Evolutionary conservation across 2,888 invertebrate species (phyloP).

Genomic region (Harmothoe impar): DNA sequence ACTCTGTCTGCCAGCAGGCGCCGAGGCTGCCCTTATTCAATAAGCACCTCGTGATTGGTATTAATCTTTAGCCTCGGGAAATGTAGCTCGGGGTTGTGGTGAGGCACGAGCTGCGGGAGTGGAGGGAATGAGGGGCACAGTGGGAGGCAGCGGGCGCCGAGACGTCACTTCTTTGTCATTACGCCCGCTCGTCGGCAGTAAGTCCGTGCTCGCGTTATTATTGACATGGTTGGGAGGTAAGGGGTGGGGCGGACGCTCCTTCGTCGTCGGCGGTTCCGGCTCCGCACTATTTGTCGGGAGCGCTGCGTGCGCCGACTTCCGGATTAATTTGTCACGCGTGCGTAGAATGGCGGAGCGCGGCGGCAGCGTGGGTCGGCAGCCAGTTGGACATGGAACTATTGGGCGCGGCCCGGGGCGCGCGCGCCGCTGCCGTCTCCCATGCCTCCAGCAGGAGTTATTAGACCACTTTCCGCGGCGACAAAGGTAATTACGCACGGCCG

Average conservation of each 20-base stretch:
- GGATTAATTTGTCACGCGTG: slow-evolving; percentile 62
- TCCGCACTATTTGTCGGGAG: slow-evolving; percentile 52
- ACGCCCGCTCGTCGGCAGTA: slow-evolving; percentile 30
- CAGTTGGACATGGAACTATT: slow-evolving; percentile 58
- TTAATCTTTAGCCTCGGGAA: slow-evolving; percentile 60
- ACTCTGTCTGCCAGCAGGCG: background rate
- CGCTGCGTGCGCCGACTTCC: slow-evolving; percentile 51
- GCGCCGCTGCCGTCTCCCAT: background rate
- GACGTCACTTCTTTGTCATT: slow-evolving; percentile 60
- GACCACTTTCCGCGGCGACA: slow-evolving; percentile 57
- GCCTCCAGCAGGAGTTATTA: slow-evolving; percentile 61
- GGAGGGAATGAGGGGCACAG: no score
- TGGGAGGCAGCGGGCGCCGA: background rate
- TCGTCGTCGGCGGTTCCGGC: background rate
- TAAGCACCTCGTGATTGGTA: slow-evolving; percentile 56
- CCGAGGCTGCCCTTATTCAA: slow-evolving; percentile 45
- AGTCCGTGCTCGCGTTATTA: slow-evolving; percentile 56
- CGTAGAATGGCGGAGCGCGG: slow-evolving; percentile 35
- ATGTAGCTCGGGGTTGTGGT: slow-evolving; percentile 26
- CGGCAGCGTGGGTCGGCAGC: slow-evolving; percentile 14
- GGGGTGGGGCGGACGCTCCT: slow-evolving; percentile 21
- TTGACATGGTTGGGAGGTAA: slow-evolving; percentile 21
- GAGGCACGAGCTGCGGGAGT: no score
- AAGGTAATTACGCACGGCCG: slow-evolving; percentile 59
- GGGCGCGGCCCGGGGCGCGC: slow-evolving; percentile 27